A percentile compares a stretch with the other conserved stretches of the same genome.
These are phyloP conservation scores for Aleiodes testaceus DNA, from an alignment of 2,888 invertebrate species.

Conservation along the genomic window DNA sequence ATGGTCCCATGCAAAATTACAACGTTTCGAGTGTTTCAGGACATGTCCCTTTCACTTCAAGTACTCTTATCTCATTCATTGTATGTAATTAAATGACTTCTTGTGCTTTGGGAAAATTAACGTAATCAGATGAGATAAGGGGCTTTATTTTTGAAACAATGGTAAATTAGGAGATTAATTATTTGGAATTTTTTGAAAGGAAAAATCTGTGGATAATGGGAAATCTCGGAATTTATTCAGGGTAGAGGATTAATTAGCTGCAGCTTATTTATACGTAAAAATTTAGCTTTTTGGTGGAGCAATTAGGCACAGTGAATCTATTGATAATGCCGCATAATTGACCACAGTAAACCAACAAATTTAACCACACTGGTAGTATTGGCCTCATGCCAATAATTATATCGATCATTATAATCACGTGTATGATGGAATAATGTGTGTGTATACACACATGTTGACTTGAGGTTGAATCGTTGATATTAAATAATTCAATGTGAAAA, in stretches of 20 bases:
- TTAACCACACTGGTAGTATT: constrained; percentile 39
- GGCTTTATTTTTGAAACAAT: not conserved
- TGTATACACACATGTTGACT: constrained; percentile 1
- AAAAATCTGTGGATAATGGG: not conserved
- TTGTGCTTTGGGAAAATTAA: not conserved
- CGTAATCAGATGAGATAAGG: not conserved
- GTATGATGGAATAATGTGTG: not conserved
- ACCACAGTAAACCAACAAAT: constrained; percentile 51
- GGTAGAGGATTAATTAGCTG: too few relatives aligned
- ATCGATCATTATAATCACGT: constrained; percentile 46
- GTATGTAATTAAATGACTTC: constrained; percentile 33
- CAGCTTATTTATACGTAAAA: too few relatives aligned
- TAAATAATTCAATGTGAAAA: constrained; percentile 17
- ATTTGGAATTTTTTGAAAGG: not conserved
- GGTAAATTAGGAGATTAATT: not conserved
- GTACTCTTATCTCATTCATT: constrained; percentile 3
- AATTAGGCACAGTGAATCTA: constrained; percentile 43
- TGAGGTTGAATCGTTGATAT: not conserved
- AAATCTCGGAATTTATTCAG: too few relatives aligned
- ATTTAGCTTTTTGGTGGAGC: not conserved
- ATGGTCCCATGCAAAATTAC: constrained; percentile 41
- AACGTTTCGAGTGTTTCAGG: constrained; percentile 29
- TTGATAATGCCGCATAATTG: constrained; percentile 50
- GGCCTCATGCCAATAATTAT: constrained; percentile 50
- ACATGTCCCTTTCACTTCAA: constrained; percentile 7